Base-by-base conservation (phyloP, 2,888 invertebrate genomes). In the Ectobius pallidus region DNA sequence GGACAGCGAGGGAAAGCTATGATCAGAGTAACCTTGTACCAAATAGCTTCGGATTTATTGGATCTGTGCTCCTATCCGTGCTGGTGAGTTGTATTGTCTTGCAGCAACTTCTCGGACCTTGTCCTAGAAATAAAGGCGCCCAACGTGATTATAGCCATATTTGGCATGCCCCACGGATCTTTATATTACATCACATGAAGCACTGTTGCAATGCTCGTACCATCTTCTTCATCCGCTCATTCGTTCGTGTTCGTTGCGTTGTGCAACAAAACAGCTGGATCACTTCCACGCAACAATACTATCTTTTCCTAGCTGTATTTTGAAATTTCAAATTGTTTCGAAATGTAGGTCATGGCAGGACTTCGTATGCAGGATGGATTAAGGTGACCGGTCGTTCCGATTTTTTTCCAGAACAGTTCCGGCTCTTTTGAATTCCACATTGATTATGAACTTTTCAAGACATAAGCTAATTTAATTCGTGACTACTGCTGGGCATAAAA, bases 41-140 rank as follows among this genome's bases (percentile, higher is more conserved):
- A 32, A 30, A 58, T 58, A 58, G 30, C n/a, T 27, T 58, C n/a
- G 58, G 58, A 58, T 58, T 58, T 58, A 58, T 58, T 58, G 58
- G 58, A 58, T 58, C 58, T 30, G n/a, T n/a, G n/a, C n/a, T n/a
- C n/a, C n/a, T n/a, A n/a, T n/a, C n/a, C n/a, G n/a, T n/a, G 25
- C 52, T 14, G 52, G 1, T 20, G 1, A 6, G 58, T 58, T n/a
- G 27, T 58, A 30, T 30, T 58, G 32, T 58, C 0, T 58, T 32
- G 58, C 58, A n/a, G 32, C 58, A 58, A 30, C 46, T 4, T 34
- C 34, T 34, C 34, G 34, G 34, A 34, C 58, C 58, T 58, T 58
- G 58, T 58, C 58, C 58, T 58, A 58, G 58, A 58, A 58, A 58
- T 25, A 30, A 30, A 11, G 58, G 58, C 58, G 58, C 58, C 58